Conservation (phyloP, 2,113 vertebrate genomes). For the Cyanoramphus novaezelandiae region DNA sequence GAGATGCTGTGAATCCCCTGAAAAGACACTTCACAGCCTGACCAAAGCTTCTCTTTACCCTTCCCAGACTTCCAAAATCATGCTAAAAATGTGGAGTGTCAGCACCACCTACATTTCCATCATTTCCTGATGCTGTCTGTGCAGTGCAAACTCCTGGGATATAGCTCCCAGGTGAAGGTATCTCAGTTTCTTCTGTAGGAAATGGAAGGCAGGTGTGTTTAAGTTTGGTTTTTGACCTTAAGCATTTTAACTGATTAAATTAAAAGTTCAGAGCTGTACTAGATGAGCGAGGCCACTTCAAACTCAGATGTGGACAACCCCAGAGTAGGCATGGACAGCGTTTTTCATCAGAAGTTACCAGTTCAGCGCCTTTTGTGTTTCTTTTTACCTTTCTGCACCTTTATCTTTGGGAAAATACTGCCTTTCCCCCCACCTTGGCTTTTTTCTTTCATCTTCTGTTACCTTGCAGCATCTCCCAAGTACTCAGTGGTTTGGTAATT, state of each 20-base stretch:
- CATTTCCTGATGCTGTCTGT: accelerated
- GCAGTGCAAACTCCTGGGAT: background rate
- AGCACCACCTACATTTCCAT: background rate
- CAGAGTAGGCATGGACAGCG: accelerated
- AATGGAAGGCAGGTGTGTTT: background rate
- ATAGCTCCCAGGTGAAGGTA: background rate
- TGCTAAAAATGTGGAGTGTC: background rate
- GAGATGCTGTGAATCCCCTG: background rate
- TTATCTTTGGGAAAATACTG: background rate
- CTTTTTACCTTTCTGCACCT: background rate
- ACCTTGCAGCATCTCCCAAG: background rate
- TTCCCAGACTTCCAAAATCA: background rate
- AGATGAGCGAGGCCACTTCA: background rate
- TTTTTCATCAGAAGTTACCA: background rate
- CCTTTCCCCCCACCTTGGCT: background rate
- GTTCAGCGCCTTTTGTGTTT: background rate
- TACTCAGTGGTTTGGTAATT: background rate
- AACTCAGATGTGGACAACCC: background rate
- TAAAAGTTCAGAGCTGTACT: background rate
- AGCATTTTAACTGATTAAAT: background rate
- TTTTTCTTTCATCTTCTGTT: background rate
- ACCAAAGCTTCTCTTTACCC: background rate
- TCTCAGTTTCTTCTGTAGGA: background rate
- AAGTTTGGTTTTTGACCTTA: background rate
- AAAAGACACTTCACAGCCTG: background rate